Evolutionary conservation across 2,113 vertebrate genomes (phyloP).

Genomic region (Hassar affinis): DNA sequence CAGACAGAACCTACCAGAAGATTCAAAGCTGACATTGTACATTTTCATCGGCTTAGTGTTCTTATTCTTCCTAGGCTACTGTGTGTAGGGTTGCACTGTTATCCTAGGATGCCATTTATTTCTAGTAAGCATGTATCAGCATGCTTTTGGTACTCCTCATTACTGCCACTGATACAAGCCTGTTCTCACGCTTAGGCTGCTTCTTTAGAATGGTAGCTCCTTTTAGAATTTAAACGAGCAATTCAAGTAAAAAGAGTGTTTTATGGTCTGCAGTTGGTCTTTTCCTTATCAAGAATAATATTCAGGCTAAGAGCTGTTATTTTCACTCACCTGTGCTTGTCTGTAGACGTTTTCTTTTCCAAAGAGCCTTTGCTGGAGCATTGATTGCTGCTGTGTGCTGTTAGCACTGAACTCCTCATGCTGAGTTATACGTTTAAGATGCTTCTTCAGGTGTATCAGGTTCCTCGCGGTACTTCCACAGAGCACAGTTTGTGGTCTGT

Average conservation of each 20-base stretch:
- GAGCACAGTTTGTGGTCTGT: not conserved
- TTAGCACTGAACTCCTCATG: not conserved
- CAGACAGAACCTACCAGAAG: not conserved
- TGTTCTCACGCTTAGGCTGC: not conserved
- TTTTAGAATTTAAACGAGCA: not conserved
- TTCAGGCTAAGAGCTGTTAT: not conserved
- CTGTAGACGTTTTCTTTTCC: not conserved
- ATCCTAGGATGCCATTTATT: not conserved
- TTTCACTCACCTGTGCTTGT: not conserved
- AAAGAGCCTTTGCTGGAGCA: not conserved
- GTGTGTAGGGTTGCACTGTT: not conserved
- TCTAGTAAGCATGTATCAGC: not conserved
- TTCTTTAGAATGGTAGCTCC: too few relatives aligned
- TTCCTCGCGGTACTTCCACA: not conserved
- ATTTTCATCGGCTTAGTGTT: not conserved
- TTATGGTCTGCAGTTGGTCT: not conserved
- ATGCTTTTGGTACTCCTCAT: not conserved
- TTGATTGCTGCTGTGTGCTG: not conserved
- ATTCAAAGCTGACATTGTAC: not conserved
- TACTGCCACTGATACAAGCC: not conserved
- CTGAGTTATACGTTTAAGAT: constrained; percentile 6
- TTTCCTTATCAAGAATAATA: not conserved
- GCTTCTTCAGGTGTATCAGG: not conserved
- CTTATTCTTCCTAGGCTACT: not conserved
- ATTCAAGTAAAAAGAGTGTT: not conserved